Base-by-base conservation (phyloP, 2,797 vertebrate species). In the Hypotaenidia philippensis region DNA sequence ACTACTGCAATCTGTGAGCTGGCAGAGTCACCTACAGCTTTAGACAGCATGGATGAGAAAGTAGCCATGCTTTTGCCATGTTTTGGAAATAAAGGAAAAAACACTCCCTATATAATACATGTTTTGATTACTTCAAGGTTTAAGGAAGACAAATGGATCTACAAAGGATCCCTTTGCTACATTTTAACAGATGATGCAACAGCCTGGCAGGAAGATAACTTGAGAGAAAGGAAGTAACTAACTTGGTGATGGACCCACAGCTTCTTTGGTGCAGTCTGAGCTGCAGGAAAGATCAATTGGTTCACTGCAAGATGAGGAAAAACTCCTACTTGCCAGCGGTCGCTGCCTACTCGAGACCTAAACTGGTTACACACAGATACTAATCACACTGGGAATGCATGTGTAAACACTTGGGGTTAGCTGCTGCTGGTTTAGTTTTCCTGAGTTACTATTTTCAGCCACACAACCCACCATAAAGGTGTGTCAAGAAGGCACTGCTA, bases 11-110 rank as follows among this genome's bases (percentile, higher is more conserved):
- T 78, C 53, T 83, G 31, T 60, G 76, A 91, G 53, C 56, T 94
- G 85, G 65, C 61, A 75, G 77, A 84, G 38, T 72, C 91, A 94
- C 36, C 61, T 52, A 18, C 64, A 78, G 82, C n/a, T 75, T 90
- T 75, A 75, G 87, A 75, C 53, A 83, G n/a, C 29, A 50, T 0
- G 5, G 45, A 40, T 81, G 85, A 97, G 82, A 94, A 95, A 88
- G 85, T 61, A 90, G 89, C 89, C 83, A 19, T 69, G 41, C 29
- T 69, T 75, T 34, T 91, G 69, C 29, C 61, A 14, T 91, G 85
- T 94, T 97, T 96, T 94, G 87, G 69, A 94, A 95, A 96, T 61
- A 95, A 8, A 36, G 47, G 47, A 83, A 91, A 85, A 94, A 95
- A 87, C 83, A 78, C 53, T 94, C 76, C 53, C 72, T 78, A 36